phyloP scores from a whole-genome alignment of 2,113 vertebrate species.

The Sylvilagus bachmani region DNA sequence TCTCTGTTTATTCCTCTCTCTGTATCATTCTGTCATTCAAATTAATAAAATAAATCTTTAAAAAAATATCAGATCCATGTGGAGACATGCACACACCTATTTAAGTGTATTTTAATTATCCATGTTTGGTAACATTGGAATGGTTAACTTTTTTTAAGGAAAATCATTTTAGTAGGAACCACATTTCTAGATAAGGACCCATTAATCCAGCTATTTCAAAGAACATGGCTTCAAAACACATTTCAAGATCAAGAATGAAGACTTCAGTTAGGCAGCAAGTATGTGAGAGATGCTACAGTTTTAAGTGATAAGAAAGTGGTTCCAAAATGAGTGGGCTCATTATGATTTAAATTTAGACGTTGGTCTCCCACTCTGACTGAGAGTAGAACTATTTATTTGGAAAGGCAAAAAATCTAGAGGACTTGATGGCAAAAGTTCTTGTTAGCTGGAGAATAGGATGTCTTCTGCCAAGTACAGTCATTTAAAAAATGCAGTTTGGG shows the following conservation, averaged over 20 bases:
- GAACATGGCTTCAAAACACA: background rate
- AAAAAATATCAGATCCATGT: background rate
- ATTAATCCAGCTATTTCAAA: constrained; percentile 44
- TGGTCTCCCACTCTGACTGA: background rate
- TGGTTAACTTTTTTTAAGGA: constrained; percentile 43
- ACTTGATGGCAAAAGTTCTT: constrained; percentile 20
- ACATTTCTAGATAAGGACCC: constrained; percentile 39
- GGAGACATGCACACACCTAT: background rate
- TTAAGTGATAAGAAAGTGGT: constrained; percentile 43
- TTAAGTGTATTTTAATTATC: constrained; percentile 35
- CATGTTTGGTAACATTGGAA: background rate
- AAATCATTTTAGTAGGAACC: background rate
- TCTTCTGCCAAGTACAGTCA: background rate
- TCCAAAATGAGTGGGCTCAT: constrained; percentile 44
- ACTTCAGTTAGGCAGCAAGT: constrained; percentile 4
- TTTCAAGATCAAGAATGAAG: constrained; percentile 61
- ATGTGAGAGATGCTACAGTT: constrained; percentile 36
- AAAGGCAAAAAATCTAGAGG: background rate
- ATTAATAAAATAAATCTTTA: too few species aligned
- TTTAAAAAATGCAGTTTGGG: constrained; percentile 27
- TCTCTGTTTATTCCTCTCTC: too few species aligned
- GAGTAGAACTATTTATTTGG: constrained; percentile 22
- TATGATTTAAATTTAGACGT: constrained; percentile 27
- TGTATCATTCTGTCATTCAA: too few species aligned
- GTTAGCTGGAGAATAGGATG: background rate